Base-by-base conservation (phyloP, 2,113 vertebrate species). In the Telmatochromis sp. region DNA sequence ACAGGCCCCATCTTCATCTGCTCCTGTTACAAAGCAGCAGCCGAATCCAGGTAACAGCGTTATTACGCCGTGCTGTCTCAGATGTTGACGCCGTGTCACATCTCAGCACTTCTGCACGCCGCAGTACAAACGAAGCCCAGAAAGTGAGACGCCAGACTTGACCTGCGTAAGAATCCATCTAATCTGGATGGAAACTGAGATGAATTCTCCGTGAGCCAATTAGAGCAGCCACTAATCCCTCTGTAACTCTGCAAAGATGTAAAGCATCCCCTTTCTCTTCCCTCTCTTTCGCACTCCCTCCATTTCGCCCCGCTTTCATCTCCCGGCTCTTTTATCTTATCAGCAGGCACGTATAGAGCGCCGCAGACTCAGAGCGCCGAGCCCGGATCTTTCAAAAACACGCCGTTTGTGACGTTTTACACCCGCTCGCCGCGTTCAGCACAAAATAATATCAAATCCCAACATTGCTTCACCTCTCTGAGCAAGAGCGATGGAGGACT, bases 171-270 rank as follows among this genome's bases (percentile, higher is more conserved):
- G 90, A 92, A 94, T 88, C 90, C 58, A 86, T 91, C 85, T 91
- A 94, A 95, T 95, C 92, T 94, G 90, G 81, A 89, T 86, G 87
- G 82, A 95, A 94, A 95, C 87, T 65, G 78, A 94, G 91, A 94
- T 90, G 88, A 93, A 95, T 96, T 94, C 91, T 93, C 86, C 9
- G 80, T 84, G 88, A 95, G 92, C 92, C 92, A 96, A 95, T 96
- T 96, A 95, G 90, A 94, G 92, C 73, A 63, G 86, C 87, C 28
- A 86, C 93, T 95, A 95, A 96, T 96, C 94, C 93, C 89, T 83
- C 80, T 81, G 91, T 91, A 95, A 94, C 93, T 82, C 88, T 5
- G 81, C 73, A 88, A 78, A 91, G 93, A 92, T 55, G 81, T 78
- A 90, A 91, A 86, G 65, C 86, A 85, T 85, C 83, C 83, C 54